phyloP scores from a whole-genome alignment of 2,797 vertebrate species.

The Gadopsis marmoratus region DNA sequence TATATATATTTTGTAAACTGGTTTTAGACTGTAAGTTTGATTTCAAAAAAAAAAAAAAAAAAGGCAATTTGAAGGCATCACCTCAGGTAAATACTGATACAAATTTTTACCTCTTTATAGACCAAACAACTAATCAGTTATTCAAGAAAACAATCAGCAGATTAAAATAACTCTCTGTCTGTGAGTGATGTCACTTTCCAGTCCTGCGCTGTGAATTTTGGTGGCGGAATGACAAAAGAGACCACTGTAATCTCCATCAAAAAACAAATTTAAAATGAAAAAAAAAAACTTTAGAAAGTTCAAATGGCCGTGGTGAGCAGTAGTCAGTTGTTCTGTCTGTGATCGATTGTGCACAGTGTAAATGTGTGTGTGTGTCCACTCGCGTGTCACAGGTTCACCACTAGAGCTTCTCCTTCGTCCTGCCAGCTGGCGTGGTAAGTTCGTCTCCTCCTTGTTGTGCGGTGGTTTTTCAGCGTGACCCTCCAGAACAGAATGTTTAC shows the following conservation, averaged over 20 bases:
- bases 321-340: neutral
- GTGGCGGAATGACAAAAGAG: no score
- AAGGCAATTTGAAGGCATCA: neutral
- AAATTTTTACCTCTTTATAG: neutral
- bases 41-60: no score
- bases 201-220: neutral
- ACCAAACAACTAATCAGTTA: neutral
- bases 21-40: no score
- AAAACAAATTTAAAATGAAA: no score
- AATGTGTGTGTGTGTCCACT: neutral
- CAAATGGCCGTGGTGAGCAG: neutral
- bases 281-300: neutral
- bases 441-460: neutral
- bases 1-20: no score
- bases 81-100: neutral
- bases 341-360: neutral
- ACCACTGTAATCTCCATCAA: no score
- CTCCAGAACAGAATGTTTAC: neutral
- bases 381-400: conserved; percentile 44
- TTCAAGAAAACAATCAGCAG: neutral
- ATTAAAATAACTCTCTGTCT: neutral
- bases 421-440: conserved; percentile 66
- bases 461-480: conserved; percentile 13
- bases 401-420: conserved; percentile 39
- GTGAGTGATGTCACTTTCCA: neutral